These are phyloP conservation scores for Phoenicopterus ruber DNA, from an alignment of 2,113 vertebrate genomes.

Conservation along the genomic window DNA sequence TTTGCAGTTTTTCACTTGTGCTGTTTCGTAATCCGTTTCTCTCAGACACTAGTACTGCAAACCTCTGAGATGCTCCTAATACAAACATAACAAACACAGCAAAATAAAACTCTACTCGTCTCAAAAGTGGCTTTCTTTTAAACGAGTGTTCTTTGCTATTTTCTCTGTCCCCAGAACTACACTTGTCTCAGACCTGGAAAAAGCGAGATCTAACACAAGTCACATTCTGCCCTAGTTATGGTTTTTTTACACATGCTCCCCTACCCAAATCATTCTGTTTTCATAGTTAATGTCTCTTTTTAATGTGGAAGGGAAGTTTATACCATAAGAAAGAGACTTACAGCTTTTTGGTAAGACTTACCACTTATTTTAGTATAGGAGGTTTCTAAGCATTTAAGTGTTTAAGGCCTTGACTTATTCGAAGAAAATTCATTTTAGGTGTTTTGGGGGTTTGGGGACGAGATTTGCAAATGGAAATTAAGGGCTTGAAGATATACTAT, in stretches of 20 bases:
- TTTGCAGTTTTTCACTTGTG: not conserved
- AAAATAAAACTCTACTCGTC: not conserved
- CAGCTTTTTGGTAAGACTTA: not conserved
- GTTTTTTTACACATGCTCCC: fast-evolving
- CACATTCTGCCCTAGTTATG: not conserved
- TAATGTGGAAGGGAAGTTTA: not conserved
- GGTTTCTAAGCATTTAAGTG: not conserved
- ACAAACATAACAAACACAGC: not conserved
- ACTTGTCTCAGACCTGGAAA: not conserved
- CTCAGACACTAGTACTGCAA: not conserved
- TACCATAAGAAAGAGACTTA: not conserved
- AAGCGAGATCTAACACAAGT: fast-evolving
- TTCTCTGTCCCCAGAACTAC: not conserved
- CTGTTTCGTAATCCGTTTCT: not conserved
- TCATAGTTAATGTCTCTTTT: not conserved
- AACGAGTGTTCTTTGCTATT: not conserved
- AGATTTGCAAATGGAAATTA: not conserved
- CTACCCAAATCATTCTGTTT: not conserved
- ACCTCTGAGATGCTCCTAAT: not conserved
- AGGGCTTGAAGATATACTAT: not conserved
- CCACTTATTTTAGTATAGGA: not conserved
- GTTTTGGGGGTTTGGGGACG: not conserved
- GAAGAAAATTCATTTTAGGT: not conserved
- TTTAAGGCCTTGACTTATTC: not conserved
- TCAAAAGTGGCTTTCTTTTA: not conserved